Evolutionary conservation across 23 tunicate species (phyloP), one percentile per base, ranked within the genome.

Genomic region (Halocynthia roretzi): DNA sequence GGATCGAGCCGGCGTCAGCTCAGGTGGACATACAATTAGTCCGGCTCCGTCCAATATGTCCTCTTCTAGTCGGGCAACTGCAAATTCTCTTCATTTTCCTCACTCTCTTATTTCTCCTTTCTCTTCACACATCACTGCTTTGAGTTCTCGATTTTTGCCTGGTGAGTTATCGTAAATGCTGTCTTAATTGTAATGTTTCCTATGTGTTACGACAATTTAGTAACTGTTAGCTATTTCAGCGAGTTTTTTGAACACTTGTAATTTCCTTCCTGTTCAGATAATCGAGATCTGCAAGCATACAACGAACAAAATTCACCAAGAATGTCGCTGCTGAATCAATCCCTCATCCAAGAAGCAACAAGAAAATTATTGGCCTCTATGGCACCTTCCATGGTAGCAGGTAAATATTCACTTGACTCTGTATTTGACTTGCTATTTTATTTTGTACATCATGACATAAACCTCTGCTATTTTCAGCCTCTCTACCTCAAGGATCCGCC

Each of bases 311-410:
- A 15, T 12, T 51, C 76, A 10, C 50, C 78, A 8, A 53, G 48
- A 8, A 23, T 75, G 7, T 21, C 85, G 22, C 31, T 49, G 49
- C 80, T 53, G 44, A 78, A 61, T 53, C 61, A 80, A 17, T 17
- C 75, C 17, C n/a, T 40, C 50, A 83, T 71, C 14, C 83, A 83
- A 8, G 86, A 87, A 67, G 87, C 94, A 0, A 83, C 87, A 0
- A 77, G 80, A 56, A 82, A 82, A 72, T 76, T 87, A 10, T 75
- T 83, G 76, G 80, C 87, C n/a, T 52, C 75, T 9, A 76, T 76
- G 15, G 81, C 80, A 51, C 21, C 81, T 6, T 48, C 87, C 49
- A 68, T 54, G 10, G 87, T 81, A 20, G 81, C 93, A 66, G 86
- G 93, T 85, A 79, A 67, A 50, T 20, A 10, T 15, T 19, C 20